Base-by-base conservation (phyloP, 2,888 invertebrate genomes). In the Choreutis nemorana region DNA sequence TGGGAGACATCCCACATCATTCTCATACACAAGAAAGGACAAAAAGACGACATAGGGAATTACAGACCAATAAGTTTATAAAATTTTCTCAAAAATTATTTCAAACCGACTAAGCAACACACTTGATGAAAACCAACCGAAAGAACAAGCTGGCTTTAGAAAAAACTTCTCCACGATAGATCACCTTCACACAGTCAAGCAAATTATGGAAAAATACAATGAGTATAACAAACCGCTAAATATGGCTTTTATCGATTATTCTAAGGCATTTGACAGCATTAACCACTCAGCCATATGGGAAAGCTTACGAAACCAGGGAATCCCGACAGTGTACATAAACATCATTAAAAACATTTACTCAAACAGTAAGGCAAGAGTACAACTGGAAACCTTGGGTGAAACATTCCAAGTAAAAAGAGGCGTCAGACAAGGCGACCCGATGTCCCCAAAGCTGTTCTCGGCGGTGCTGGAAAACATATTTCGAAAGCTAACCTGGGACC, bases 71-170 rank as follows among this genome's bases (percentile, higher is more conserved):
- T 43, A 16, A 30, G 29, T 16, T 28, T 41, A n/a, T n/a, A n/a
- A n/a, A n/a, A n/a, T n/a, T n/a, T n/a, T n/a, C n/a, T n/a, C n/a
- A n/a, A n/a, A n/a, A n/a, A n/a, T n/a, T n/a, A n/a, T n/a, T n/a
- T n/a, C n/a, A 10, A 39, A 39, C 23, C 38, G 41, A 26, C 13
- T 42, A n/a, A 26, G 42, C 42, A 34, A n/a, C n/a, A n/a, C n/a
- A n/a, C n/a, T n/a, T n/a, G n/a, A n/a, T n/a, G n/a, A n/a, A n/a
- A n/a, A n/a, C n/a, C n/a, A n/a, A n/a, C n/a, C n/a, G n/a, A n/a
- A n/a, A n/a, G n/a, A n/a, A n/a, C n/a, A n/a, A n/a, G 40, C 41
- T 1, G 45, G 42, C 2, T 44, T 42, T 15, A 29, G 42, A 10
- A 37, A 35, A 24, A 12, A 29, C 5, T 41, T 29, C 25, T 26